Conservation (phyloP, 2,797 vertebrate species). For the Chelon auratus region DNA sequence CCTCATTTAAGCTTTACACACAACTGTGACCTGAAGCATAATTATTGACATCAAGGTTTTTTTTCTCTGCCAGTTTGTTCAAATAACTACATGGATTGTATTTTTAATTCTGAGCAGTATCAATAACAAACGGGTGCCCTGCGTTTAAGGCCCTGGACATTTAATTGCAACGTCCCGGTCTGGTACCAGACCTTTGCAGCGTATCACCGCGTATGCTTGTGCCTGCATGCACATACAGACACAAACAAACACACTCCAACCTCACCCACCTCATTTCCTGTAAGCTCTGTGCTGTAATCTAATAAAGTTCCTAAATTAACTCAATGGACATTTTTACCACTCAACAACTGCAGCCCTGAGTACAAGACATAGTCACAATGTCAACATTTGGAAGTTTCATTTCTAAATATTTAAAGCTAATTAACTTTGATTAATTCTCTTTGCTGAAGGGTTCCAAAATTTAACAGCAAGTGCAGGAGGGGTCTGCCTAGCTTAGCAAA, state of each 20-base stretch:
- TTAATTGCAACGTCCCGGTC: slow-evolving; percentile 7
- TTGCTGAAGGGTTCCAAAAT: not conserved
- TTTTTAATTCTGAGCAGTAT: no score
- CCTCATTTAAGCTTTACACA: slow-evolving; percentile 7
- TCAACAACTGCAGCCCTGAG: slow-evolving; percentile 1
- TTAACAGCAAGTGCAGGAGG: not conserved
- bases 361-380: not conserved
- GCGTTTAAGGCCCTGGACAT: not conserved
- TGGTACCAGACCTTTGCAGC: slow-evolving; percentile 8
- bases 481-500: not conserved
- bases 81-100: no score
- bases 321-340: not conserved
- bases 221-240: not conserved
- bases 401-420: no score
- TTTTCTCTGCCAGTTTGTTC: not conserved
- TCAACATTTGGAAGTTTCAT: not conserved
- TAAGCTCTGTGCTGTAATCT: slow-evolving; percentile 24
- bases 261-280: slow-evolving; percentile 27
- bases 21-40: not conserved
- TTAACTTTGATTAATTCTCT: no score
- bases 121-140: no score
- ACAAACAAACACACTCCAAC: not conserved
- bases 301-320: slow-evolving; percentile 37
- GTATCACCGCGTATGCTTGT: not conserved
- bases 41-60: not conserved